phyloP scores from a whole-genome alignment of 2,113 vertebrate genomes.

The Lagopus leucura region DNA sequence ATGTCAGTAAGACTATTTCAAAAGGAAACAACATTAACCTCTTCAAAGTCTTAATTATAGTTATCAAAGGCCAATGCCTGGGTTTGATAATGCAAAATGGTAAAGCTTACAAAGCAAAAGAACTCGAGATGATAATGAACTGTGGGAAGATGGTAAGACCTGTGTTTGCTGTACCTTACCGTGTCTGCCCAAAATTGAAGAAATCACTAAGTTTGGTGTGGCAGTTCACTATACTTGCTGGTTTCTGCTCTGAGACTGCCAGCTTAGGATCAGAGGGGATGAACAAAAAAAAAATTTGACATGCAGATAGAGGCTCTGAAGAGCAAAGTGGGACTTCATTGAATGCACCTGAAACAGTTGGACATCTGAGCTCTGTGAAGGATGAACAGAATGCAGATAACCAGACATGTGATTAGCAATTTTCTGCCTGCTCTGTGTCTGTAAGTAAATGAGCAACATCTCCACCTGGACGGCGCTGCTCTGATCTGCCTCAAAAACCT shows the following conservation, averaged over 20 bases:
- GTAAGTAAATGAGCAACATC: not conserved
- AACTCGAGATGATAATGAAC: conserved; percentile 33
- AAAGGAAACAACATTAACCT: not conserved
- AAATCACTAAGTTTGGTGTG: not conserved
- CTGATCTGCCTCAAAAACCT: not conserved
- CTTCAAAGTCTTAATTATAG: conserved; percentile 54
- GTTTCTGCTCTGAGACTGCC: not conserved
- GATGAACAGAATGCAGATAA: not conserved
- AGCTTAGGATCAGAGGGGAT: not conserved
- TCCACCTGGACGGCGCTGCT: not conserved
- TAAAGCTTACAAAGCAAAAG: conserved; percentile 18
- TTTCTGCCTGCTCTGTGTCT: not conserved
- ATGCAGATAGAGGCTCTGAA: not conserved
- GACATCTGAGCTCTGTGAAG: not conserved
- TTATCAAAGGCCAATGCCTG: conserved; percentile 7
- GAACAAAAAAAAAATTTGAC: not conserved
- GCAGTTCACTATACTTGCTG: not conserved
- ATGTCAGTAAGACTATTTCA: not conserved
- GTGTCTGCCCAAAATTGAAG: not conserved
- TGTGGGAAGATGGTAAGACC: not conserved
- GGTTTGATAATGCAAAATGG: not conserved
- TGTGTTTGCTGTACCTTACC: not conserved
- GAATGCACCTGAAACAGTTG: not conserved
- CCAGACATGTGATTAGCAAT: not conserved
- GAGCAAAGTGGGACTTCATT: not conserved